phyloP scores from a whole-genome alignment of 2,113 vertebrate species.

The Merops nubicus region DNA sequence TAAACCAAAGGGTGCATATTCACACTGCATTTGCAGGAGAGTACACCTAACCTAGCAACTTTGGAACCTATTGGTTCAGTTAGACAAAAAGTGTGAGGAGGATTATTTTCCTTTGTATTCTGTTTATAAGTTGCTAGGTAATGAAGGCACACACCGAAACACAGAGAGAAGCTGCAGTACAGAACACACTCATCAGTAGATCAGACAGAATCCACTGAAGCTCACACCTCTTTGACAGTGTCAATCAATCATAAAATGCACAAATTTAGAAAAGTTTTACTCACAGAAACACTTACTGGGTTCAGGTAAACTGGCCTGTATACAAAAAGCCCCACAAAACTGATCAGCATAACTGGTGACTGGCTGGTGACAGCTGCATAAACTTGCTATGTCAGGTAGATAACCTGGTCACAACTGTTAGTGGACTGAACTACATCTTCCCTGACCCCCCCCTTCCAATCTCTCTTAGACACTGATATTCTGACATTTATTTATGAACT shows the following conservation, averaged over 20 bases:
- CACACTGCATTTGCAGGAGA: background rate
- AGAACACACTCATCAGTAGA: background rate
- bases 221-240: accelerated
- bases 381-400: background rate
- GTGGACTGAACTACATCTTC: background rate
- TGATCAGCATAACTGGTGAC: background rate
- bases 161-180: background rate
- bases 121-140: accelerated
- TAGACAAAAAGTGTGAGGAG: background rate
- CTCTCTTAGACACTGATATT: background rate
- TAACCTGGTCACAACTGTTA: background rate
- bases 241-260: background rate
- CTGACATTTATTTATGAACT: background rate
- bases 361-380: background rate
- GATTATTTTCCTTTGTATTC: background rate
- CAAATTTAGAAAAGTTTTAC: background rate
- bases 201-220: background rate
- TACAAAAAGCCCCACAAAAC: background rate
- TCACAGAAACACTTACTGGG: background rate
- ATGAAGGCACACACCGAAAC: background rate
- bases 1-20: background rate
- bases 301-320: background rate
- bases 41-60: background rate
- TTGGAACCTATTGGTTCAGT: background rate
- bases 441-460: accelerated